phyloP scores from a whole-genome alignment of 2,113 vertebrate genomes.

The Hemicordylus capensis region DNA sequence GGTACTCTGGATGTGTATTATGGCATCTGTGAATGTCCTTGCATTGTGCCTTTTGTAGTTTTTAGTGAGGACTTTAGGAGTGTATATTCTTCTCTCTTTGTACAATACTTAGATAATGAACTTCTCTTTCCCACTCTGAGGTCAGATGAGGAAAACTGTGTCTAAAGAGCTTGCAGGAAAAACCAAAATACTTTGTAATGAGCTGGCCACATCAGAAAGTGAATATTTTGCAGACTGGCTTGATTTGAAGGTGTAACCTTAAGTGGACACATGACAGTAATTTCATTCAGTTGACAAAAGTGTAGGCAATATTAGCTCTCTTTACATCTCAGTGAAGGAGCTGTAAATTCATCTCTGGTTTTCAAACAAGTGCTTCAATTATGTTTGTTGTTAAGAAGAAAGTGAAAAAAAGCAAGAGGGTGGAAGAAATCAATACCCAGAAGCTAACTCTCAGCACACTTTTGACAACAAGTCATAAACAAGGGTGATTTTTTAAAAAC shows the following conservation, averaged over 20 bases:
- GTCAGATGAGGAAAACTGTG: not conserved
- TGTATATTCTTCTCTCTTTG: not conserved
- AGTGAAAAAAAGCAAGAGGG: not conserved
- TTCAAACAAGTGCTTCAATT: not conserved
- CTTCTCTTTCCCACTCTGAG: not conserved
- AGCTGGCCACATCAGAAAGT: not conserved
- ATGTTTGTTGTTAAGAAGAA: not conserved
- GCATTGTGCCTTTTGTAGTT: not conserved
- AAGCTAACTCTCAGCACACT: not conserved
- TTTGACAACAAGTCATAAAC: not conserved
- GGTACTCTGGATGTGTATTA: not conserved
- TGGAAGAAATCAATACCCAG: not conserved
- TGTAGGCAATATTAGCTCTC: not conserved
- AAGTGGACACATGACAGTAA: not conserved
- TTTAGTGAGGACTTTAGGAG: not conserved
- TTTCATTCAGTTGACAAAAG: not conserved
- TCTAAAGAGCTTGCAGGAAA: not conserved
- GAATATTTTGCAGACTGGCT: not conserved
- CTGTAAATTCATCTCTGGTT: not conserved
- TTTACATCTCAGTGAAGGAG: not conserved
- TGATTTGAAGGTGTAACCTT: not conserved
- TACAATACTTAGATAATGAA: not conserved
- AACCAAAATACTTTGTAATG: not conserved
- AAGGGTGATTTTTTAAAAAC: not conserved
- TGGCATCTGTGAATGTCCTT: not conserved